A percentile compares a stretch with the other conserved stretches of the same genome.
phyloP scores from a whole-genome alignment of 2,797 vertebrate genomes.

The Oreochromis mossambicus region DNA sequence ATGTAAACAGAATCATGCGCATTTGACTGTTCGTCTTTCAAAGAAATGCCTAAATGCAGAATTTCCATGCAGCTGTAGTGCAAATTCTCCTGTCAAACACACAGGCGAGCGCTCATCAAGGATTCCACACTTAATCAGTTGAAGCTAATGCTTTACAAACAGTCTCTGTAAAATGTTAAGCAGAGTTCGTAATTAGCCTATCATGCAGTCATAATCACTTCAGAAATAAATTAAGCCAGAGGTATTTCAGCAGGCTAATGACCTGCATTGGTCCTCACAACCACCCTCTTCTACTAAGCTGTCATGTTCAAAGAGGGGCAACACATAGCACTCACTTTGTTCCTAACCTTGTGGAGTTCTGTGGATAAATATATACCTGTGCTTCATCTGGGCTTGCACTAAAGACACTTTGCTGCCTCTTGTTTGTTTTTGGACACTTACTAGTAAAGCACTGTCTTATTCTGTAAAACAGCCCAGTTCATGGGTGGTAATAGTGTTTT shows the following conservation, averaged over 20 bases:
- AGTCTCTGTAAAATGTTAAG: constrained; percentile 75
- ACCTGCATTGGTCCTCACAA: constrained; percentile 47
- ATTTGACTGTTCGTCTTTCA: constrained; percentile 23
- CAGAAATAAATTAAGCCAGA: constrained; percentile 77
- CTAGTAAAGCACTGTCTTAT: neutral
- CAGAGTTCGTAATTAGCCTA: constrained; percentile 80
- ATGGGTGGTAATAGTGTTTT: neutral
- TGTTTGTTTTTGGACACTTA: neutral
- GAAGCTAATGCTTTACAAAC: constrained; percentile 80
- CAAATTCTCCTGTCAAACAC: constrained; percentile 36
- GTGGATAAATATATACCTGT: constrained; percentile 26
- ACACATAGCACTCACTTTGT: constrained; percentile 20
- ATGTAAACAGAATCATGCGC: constrained; percentile 8
- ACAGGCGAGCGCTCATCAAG: constrained; percentile 48
- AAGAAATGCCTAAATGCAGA: constrained; percentile 18
- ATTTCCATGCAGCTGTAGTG: constrained; percentile 36
- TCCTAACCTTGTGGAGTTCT: constrained; percentile 34
- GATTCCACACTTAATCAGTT: constrained; percentile 76
- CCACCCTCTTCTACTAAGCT: constrained; percentile 20
- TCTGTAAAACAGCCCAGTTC: neutral
- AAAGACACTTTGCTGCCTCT: neutral
- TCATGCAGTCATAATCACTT: constrained; percentile 79
- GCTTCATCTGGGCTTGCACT: constrained; percentile 5
- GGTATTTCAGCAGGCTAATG: constrained; percentile 74
- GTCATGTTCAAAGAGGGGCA: constrained; percentile 48